Evolutionary conservation across 2,113 vertebrate species (phyloP).

Genomic region (Poeciliopsis prolifica): DNA sequence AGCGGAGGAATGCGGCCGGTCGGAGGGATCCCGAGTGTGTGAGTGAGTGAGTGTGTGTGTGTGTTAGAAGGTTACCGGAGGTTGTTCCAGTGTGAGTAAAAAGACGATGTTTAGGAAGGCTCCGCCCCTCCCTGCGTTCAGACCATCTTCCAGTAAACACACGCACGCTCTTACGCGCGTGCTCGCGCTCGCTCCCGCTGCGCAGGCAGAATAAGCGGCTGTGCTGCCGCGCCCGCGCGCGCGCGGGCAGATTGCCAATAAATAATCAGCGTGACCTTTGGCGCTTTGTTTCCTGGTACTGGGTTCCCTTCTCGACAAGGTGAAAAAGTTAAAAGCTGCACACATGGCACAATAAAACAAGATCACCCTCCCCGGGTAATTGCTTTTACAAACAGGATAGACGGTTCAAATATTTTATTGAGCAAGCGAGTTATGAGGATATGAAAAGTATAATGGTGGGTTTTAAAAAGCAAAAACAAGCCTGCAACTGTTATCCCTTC

Average conservation of each 20-base stretch:
- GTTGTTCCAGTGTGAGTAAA: slow-evolving; percentile 59
- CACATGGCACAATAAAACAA: slow-evolving; percentile 14
- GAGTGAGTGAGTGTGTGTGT: slow-evolving; percentile 43
- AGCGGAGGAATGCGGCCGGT: slow-evolving; percentile 63
- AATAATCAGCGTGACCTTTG: slow-evolving; percentile 81
- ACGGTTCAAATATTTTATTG: not conserved
- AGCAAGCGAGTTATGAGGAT: not conserved
- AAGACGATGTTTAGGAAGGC: slow-evolving; percentile 76
- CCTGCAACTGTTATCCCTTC: not conserved
- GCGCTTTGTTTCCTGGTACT: slow-evolving; percentile 84
- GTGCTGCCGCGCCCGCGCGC: slow-evolving; percentile 30
- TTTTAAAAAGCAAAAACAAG: not conserved
- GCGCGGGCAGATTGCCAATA: slow-evolving; percentile 77
- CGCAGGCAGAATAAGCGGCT: slow-evolving; percentile 45
- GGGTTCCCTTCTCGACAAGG: slow-evolving; percentile 76
- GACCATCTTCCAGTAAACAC: slow-evolving; percentile 77
- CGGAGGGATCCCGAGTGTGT: slow-evolving; percentile 41
- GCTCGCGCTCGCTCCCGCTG: slow-evolving; percentile 33
- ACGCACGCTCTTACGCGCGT: slow-evolving; percentile 33
- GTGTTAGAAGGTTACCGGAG: slow-evolving; percentile 69
- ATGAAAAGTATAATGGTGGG: not conserved
- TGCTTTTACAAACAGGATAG: not conserved
- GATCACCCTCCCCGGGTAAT: not conserved
- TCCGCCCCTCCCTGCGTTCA: slow-evolving; percentile 72
- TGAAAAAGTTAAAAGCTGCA: slow-evolving; percentile 71